These are phyloP conservation scores for Prosopocoilus inquinatus DNA, from an alignment of 2,888 invertebrate genomes.

Conservation along the genomic window DNA sequence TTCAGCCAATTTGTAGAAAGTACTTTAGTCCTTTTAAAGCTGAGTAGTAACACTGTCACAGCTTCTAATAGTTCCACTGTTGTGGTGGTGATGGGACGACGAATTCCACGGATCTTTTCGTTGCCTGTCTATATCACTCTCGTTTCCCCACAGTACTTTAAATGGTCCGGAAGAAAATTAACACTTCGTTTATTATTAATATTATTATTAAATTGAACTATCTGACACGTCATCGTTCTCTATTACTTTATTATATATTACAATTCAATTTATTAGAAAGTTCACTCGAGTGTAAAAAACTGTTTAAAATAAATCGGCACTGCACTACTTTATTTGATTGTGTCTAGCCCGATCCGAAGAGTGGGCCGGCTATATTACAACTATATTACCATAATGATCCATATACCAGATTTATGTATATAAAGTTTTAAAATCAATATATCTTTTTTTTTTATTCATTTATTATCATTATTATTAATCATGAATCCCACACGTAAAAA, in stretches of 20 bases:
- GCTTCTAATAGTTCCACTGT: slow-evolving; percentile 25
- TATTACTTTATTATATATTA: slow-evolving; percentile 34
- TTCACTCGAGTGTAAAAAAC: slow-evolving; percentile 38
- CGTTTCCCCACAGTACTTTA: slow-evolving; percentile 15
- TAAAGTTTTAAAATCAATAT: slow-evolving; percentile 21
- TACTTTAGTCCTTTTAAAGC: slow-evolving; percentile 32
- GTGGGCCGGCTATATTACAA: slow-evolving; percentile 40
- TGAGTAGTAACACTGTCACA: slow-evolving; percentile 33
- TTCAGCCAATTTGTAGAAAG: slow-evolving; percentile 44
- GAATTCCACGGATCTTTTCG: slow-evolving; percentile 32
- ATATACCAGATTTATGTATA: slow-evolving; percentile 40
- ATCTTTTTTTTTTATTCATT: slow-evolving; percentile 26
- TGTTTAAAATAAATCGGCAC: slow-evolving; percentile 46
- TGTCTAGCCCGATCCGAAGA: slow-evolving; percentile 48
- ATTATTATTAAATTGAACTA: slow-evolving; percentile 37
- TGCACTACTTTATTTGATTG: slow-evolving; percentile 41
- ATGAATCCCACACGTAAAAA: slow-evolving; percentile 45
- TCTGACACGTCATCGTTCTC: slow-evolving; percentile 15
- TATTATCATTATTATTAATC: too few relatives aligned
- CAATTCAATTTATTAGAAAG: slow-evolving; percentile 44
- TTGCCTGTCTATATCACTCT: slow-evolving; percentile 35
- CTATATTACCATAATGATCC: slow-evolving; percentile 41
- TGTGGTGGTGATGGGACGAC: slow-evolving; percentile 17
- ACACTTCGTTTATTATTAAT: slow-evolving; percentile 37
- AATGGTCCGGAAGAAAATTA: slow-evolving; percentile 42